A percentile compares a stretch with the other conserved stretches of the same genome.
phyloP scores from a whole-genome alignment of 2,113 vertebrate species.

The Nannospalax galili region DNA sequence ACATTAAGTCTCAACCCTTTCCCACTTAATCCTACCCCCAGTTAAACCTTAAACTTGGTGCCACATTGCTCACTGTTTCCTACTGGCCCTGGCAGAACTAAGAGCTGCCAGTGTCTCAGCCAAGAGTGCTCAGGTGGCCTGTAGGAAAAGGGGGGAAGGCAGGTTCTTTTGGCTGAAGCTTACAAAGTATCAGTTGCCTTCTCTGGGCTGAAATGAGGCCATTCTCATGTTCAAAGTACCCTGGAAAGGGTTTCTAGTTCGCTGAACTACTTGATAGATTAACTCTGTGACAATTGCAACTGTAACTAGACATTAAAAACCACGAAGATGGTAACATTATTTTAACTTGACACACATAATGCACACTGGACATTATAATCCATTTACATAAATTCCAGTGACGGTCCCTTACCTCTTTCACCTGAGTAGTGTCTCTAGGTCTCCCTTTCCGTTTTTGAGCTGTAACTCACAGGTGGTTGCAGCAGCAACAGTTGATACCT shows the following conservation, averaged over 20 bases:
- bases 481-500: not conserved
- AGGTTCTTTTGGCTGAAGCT: not conserved
- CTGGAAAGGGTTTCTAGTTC: constrained; percentile 20
- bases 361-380: not conserved
- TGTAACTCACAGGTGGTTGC: not conserved
- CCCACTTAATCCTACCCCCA: not conserved
- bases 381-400: not conserved
- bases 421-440: not conserved
- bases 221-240: not conserved
- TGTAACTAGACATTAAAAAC: not conserved
- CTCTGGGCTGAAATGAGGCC: not conserved
- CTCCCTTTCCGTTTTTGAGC: not conserved
- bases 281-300: not conserved
- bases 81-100: not conserved
- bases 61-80: not conserved
- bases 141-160: not conserved
- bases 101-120: not conserved
- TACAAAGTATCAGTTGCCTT: not conserved
- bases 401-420: not conserved
- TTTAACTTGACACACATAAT: not conserved
- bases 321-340: not conserved
- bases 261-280: constrained; percentile 3
- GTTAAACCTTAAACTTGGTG: not conserved
- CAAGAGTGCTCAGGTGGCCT: not conserved
- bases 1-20: not conserved